Conservation (phyloP, 2,113 vertebrate genomes). For the Myodes glareolus region DNA sequence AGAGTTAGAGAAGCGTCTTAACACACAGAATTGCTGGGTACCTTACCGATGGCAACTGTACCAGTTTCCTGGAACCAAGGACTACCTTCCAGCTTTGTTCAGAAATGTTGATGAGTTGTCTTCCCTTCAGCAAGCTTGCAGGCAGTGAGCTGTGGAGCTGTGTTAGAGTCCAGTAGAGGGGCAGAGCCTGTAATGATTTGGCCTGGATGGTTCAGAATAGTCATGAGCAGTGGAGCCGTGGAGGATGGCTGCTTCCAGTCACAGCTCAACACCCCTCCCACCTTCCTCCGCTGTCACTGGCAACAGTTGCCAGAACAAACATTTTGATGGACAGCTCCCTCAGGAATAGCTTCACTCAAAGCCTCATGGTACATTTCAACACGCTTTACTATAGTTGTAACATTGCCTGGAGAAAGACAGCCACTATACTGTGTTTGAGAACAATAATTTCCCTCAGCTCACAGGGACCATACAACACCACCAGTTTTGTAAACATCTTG, state of each 20-base stretch:
- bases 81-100: constrained; percentile 95
- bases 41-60: constrained; percentile 94
- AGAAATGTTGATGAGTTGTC: constrained; percentile 94
- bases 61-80: constrained; percentile 94
- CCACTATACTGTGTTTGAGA: not conserved
- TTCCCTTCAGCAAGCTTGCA: constrained; percentile 95
- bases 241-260: not conserved
- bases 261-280: not conserved
- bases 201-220: constrained; percentile 88
- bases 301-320: not conserved
- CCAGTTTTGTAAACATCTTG: not conserved
- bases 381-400: not conserved
- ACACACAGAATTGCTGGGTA: constrained; percentile 92
- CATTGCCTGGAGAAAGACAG: not conserved
- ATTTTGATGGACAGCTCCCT: not conserved
- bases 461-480: not conserved
- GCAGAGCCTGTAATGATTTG: constrained; percentile 94
- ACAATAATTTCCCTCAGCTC: no score
- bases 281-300: not conserved
- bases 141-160: constrained; percentile 94
- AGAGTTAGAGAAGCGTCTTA: not conserved
- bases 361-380: not conserved
- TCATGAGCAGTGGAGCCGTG: not conserved
- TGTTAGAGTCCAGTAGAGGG: constrained; percentile 94
- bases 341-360: not conserved